Percentiles rank a stretch among this genome's conserved stretches.
Evolutionary conservation across 2,888 invertebrate species (phyloP).

Genomic region (Diloba caeruleocephala): DNA sequence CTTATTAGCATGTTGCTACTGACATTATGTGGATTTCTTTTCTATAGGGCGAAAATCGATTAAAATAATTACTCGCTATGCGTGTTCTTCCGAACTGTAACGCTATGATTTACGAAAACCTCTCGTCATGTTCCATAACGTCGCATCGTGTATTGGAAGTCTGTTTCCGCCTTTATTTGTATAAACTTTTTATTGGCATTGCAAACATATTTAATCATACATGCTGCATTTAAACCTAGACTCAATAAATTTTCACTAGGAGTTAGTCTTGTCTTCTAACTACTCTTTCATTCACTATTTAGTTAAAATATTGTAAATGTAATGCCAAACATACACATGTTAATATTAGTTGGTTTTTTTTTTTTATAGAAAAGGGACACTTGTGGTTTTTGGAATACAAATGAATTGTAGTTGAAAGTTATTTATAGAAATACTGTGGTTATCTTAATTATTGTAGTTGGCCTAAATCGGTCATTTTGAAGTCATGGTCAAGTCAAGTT

Average conservation of each 20-base stretch:
- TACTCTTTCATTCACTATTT: slow-evolving; percentile 31
- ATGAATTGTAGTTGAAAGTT: slow-evolving; percentile 19
- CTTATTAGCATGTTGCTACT: too few species aligned
- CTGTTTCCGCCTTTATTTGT: not conserved
- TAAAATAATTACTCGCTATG: too few species aligned
- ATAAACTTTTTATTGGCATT: slow-evolving; percentile 10
- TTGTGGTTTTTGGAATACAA: slow-evolving; percentile 48
- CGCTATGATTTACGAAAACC: not conserved
- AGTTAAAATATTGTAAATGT: slow-evolving; percentile 41
- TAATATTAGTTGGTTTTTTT: slow-evolving; percentile 35
- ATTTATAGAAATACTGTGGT: slow-evolving; percentile 17
- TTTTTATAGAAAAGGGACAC: slow-evolving; percentile 20
- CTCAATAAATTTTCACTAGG: slow-evolving; percentile 24
- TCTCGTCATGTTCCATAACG: not conserved
- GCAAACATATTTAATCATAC: slow-evolving; percentile 12
- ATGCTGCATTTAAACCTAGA: slow-evolving; percentile 53
- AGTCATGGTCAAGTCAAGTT: too few species aligned
- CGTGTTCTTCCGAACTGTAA: too few species aligned
- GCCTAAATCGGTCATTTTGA: not conserved
- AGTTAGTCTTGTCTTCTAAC: slow-evolving; percentile 38
- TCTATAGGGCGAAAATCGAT: too few species aligned
- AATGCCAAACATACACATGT: slow-evolving; percentile 49
- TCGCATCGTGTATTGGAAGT: not conserved
- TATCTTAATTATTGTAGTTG: slow-evolving; percentile 17
- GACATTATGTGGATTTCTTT: too few species aligned